Conservation (phyloP, 2,888 invertebrate genomes). For the Mesorhabditis belari region DNA sequence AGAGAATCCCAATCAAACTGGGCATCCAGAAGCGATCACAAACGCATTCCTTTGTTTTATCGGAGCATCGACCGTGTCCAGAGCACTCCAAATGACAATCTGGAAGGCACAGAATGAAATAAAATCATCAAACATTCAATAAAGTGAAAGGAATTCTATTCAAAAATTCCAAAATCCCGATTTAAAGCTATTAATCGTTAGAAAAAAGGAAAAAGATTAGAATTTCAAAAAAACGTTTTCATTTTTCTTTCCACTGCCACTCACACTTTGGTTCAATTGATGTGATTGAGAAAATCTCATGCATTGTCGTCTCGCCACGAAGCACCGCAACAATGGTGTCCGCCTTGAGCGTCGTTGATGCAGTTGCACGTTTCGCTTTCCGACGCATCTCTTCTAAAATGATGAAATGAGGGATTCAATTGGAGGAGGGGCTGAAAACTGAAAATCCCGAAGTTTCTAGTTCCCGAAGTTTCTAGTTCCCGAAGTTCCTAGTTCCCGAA, state of each 20-base stretch:
- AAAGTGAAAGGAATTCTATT: no score
- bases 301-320: conserved; percentile 12
- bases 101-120: conserved; percentile 1
- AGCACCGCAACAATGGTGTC: conserved; percentile 12
- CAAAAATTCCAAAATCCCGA: no score
- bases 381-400: background rate
- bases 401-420: no score
- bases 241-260: no score
- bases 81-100: conserved; percentile 20
- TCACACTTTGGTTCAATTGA: conserved; percentile 12
- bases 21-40: conserved; percentile 26
- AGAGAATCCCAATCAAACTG: conserved; percentile 5
- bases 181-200: no score
- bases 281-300: conserved; percentile 13
- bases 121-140: no score
- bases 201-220: no score
- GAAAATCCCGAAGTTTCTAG: no score
- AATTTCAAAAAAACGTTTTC: no score
- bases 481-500: no score
- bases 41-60: conserved; percentile 18
- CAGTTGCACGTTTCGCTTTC: background rate
- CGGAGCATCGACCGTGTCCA: conserved; percentile 16
- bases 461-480: no score
- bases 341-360: conserved; percentile 8
- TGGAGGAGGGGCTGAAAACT: no score